phyloP scores from a whole-genome alignment of 2,888 invertebrate species.

The Sturmia bella region DNA sequence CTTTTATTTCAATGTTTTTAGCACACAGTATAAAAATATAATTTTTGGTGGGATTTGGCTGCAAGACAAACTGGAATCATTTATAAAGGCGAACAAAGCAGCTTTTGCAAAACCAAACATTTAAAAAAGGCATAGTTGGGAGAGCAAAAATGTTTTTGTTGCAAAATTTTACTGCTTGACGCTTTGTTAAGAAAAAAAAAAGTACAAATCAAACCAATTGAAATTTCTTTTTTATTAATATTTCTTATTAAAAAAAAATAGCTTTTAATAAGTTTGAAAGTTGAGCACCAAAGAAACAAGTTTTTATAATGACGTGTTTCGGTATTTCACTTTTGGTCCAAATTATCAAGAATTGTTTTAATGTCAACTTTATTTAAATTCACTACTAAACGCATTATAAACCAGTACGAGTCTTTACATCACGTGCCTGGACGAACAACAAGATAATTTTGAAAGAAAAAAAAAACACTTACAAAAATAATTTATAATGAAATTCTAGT shows the following conservation, averaged over 20 bases:
- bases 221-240: background rate
- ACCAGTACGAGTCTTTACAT: conserved; percentile 30
- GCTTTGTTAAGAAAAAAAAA: background rate
- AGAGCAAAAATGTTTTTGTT: no score
- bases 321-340: conserved; percentile 37
- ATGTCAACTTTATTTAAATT: conserved; percentile 18
- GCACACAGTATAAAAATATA: no score
- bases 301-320: conserved; percentile 25
- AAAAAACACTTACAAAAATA: no score
- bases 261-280: background rate
- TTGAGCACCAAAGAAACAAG: conserved; percentile 24
- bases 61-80: no score
- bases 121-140: no score
- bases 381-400: conserved; percentile 11
- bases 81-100: no score
- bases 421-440: conserved; percentile 44
- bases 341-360: conserved; percentile 36
- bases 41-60: no score
- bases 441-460: conserved; percentile 12
- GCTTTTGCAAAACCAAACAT: no score
- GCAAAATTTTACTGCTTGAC: no score
- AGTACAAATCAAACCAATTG: background rate
- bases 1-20: no score
- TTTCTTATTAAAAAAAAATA: background rate
- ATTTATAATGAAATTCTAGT: background rate